phyloP scores from a whole-genome alignment of 2,888 invertebrate species.

The Monochamus alternatus region DNA sequence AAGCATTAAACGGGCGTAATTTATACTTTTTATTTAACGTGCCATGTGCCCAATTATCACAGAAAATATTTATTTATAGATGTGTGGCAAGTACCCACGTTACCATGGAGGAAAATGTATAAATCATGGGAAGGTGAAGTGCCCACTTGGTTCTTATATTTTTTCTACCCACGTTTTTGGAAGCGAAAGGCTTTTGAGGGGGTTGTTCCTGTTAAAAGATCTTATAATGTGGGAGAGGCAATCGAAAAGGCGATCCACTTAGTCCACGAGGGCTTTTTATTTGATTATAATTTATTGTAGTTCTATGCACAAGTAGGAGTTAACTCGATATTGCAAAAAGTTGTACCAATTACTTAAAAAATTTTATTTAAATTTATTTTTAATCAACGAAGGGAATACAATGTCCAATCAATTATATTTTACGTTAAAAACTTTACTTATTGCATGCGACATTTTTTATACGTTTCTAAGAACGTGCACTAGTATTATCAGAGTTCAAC shows the following conservation, averaged over 20 bases:
- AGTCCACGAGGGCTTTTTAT: no score
- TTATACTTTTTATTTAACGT: slow-evolving; percentile 20
- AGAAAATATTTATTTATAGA: slow-evolving; percentile 9
- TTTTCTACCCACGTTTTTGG: background rate
- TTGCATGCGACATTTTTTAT: background rate
- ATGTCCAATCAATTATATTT: no score
- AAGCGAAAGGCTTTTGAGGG: no score
- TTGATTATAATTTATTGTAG: no score
- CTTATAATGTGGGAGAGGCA: no score
- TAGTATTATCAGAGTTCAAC: slow-evolving; percentile 6
- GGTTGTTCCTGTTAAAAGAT: no score
- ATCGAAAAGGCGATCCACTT: no score
- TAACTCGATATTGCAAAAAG: no score
- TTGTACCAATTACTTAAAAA: no score
- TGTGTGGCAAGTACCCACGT: slow-evolving; percentile 15
- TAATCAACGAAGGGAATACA: no score
- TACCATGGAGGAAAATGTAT: slow-evolving; percentile 4
- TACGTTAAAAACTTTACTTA: background rate
- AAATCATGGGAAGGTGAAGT: slow-evolving; percentile 1
- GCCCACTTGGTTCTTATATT: background rate
- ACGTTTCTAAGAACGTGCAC: background rate
- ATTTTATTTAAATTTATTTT: no score
- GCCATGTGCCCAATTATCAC: slow-evolving; percentile 24
- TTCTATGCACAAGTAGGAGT: no score
- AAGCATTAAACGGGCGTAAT: slow-evolving; percentile 13